Conservation (phyloP, 1,140 invertebrate species). For the Kradibia gibbosae region DNA sequence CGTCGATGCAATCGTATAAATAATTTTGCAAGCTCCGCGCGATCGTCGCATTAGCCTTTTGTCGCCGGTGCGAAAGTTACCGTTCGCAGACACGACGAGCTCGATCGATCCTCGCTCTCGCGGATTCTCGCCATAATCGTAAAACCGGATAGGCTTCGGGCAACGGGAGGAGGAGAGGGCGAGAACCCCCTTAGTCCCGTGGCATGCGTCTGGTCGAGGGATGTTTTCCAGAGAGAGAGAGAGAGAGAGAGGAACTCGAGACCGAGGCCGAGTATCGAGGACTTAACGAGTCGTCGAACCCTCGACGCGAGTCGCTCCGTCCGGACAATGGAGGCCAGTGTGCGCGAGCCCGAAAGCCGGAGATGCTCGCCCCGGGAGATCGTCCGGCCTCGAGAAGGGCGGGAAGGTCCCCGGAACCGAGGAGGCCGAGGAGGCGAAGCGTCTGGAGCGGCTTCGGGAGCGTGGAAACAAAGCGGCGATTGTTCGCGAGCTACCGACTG, state of each 20-base stretch:
- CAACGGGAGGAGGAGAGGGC: not conserved
- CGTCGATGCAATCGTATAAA: too few species aligned
- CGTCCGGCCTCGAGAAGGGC: not conserved
- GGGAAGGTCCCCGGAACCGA: not conserved
- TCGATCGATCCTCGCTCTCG: not conserved
- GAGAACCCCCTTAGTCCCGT: not conserved
- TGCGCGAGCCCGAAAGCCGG: too few species aligned
- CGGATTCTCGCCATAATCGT: not conserved
- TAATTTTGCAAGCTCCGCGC: not conserved
- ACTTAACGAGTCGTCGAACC: too few species aligned
- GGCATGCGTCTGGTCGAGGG: not conserved
- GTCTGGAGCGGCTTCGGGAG: constrained; percentile 5
- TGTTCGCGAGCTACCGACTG: constrained; percentile 33
- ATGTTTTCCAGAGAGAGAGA: not conserved
- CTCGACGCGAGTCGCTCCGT: too few species aligned
- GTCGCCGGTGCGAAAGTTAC: not conserved
- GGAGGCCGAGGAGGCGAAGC: not conserved
- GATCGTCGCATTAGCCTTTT: not conserved
- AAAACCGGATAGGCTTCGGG: not conserved
- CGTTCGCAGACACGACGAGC: not conserved
- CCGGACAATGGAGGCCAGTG: too few species aligned
- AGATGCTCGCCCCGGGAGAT: not conserved
- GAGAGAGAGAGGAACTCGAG: too few species aligned
- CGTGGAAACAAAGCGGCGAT: constrained; percentile 50
- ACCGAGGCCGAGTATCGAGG: too few species aligned